phyloP scores from a whole-genome alignment of 2,888 invertebrate species.

The Dinocampus coccinellae region DNA sequence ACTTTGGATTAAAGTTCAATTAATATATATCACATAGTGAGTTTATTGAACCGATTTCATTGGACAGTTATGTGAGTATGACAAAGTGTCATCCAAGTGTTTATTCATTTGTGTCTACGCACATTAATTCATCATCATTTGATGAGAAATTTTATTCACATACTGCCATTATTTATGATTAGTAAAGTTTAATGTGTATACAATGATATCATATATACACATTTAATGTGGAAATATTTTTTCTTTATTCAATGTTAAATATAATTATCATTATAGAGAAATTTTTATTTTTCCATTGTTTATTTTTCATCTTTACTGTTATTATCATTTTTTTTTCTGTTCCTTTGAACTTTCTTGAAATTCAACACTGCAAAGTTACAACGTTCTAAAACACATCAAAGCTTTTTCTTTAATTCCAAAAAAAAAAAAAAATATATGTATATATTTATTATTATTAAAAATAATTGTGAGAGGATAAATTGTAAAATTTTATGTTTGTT shows the following conservation, averaged over 20 bases:
- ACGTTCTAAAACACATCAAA: too few relatives aligned
- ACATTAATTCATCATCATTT: background rate
- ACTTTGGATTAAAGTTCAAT: background rate
- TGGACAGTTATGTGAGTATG: background rate
- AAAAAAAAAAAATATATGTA: too few relatives aligned
- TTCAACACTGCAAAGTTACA: too few relatives aligned
- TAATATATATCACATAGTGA: background rate
- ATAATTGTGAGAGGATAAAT: too few relatives aligned
- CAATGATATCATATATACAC: background rate
- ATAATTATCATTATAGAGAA: background rate
- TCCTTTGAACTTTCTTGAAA: too few relatives aligned
- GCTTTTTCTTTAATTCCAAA: too few relatives aligned
- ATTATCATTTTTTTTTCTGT: too few relatives aligned
- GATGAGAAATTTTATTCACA: background rate
- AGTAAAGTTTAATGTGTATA: background rate
- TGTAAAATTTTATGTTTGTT: too few relatives aligned
- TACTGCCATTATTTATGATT: background rate
- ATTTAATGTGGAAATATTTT: background rate
- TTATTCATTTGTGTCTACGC: background rate
- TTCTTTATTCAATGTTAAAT: background rate
- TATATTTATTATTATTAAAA: too few relatives aligned
- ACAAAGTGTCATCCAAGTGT: background rate
- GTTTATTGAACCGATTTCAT: background rate
- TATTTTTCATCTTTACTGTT: too few relatives aligned
- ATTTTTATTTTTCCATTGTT: too few relatives aligned